A percentile compares a stretch with the other conserved stretches of the same genome.
Conservation (phyloP, 2,113 vertebrate species). For the Podocnemis expansa region DNA sequence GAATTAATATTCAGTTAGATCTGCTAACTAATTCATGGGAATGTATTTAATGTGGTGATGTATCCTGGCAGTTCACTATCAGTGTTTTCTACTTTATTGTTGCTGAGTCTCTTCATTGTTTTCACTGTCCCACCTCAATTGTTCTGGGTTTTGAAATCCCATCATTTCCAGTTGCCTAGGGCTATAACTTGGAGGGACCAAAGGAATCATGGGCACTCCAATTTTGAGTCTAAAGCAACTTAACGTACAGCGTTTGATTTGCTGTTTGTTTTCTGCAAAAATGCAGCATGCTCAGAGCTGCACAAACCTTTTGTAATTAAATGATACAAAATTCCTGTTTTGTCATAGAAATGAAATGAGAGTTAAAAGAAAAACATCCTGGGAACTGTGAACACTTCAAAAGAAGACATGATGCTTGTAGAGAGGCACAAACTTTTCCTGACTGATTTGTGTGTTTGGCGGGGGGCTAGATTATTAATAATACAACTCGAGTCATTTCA, state of each 20-base stretch:
- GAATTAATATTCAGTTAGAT: slow-evolving; percentile 60
- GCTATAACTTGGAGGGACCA: not conserved
- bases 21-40: slow-evolving; percentile 63
- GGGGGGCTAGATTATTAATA: too few relatives aligned
- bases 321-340: slow-evolving; percentile 42
- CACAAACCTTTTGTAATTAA: slow-evolving; percentile 39
- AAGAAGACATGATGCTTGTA: slow-evolving; percentile 35
- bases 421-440: slow-evolving; percentile 2
- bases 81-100: not conserved
- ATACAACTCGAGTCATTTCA: too few relatives aligned
- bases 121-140: not conserved
- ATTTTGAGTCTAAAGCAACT: slow-evolving; percentile 19
- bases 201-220: not conserved
- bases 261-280: not conserved
- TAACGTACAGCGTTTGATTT: not conserved
- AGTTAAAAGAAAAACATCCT: slow-evolving; percentile 42
- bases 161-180: not conserved
- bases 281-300: not conserved
- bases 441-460: not conserved
- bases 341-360: slow-evolving; percentile 52
- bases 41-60: not conserved
- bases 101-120: not conserved
- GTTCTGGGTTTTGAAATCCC: not conserved
- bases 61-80: slow-evolving; percentile 13
- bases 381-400: not conserved